Conservation (phyloP, 2,113 vertebrate genomes). For the Oreochromis niloticus region DNA sequence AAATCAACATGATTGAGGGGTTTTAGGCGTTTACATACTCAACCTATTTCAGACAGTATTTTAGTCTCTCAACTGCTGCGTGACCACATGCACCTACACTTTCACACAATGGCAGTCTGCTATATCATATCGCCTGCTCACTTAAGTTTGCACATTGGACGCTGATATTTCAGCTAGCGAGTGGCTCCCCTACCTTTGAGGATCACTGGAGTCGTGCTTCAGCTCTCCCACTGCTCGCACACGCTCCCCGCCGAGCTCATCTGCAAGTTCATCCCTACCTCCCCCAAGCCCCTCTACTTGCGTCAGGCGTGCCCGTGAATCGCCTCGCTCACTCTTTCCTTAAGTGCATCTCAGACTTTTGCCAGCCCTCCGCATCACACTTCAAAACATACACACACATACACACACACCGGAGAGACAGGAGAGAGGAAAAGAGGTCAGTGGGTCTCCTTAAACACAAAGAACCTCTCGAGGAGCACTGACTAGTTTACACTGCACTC, state of each 20-base stretch:
- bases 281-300: constrained; percentile 6
- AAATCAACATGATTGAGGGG: not conserved
- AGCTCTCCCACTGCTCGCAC: constrained; percentile 29
- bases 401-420: not conserved
- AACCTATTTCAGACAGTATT: not conserved
- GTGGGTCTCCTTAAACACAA: constrained; percentile 48
- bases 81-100: not conserved
- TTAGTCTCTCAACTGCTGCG: not conserved
- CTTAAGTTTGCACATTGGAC: constrained; percentile 24
- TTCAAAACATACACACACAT: constrained; percentile 7
- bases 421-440: constrained; percentile 32
- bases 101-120: not conserved
- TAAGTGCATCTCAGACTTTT: constrained; percentile 37
- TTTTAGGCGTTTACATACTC: not conserved
- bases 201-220: constrained; percentile 19
- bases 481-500: constrained; percentile 54
- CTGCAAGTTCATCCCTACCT: constrained; percentile 40
- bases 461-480: constrained; percentile 36
- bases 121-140: not conserved
- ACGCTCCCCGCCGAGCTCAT: constrained; percentile 36
- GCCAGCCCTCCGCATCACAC: constrained; percentile 20
- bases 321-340: constrained; percentile 33
- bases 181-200: constrained; percentile 33
- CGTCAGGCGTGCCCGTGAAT: constrained; percentile 50
- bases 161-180: constrained; percentile 26